Percentiles rank a stretch among this genome's conserved stretches.
phyloP scores from a whole-genome alignment of 1,140 invertebrate species.

The Pseudobourletiella spinata region DNA sequence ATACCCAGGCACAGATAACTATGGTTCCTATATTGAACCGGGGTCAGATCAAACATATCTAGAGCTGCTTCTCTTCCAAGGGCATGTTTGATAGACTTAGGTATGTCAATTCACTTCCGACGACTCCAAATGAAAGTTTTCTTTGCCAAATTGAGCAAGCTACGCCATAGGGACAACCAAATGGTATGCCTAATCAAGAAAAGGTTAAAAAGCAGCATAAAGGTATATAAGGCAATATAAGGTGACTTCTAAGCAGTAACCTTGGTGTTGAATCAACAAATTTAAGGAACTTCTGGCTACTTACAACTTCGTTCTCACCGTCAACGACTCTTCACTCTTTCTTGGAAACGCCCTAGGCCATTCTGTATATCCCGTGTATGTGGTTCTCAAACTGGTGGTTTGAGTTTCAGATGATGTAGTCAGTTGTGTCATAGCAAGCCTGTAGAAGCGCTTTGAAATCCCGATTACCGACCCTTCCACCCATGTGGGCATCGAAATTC shows the following conservation, averaged over 20 bases:
- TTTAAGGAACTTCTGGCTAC: slow-evolving; percentile 36
- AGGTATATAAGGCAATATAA: too few relatives aligned
- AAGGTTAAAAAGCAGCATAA: too few relatives aligned
- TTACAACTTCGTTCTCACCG: slow-evolving; percentile 38
- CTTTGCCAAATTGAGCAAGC: too few relatives aligned
- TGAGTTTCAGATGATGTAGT: slow-evolving; percentile 28
- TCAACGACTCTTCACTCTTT: slow-evolving; percentile 41
- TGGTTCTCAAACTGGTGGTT: slow-evolving; percentile 43
- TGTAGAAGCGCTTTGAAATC: slow-evolving; percentile 37
- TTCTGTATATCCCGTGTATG: slow-evolving; percentile 41
- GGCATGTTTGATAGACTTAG: too few relatives aligned
- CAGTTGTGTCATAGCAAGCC: slow-evolving; percentile 9
- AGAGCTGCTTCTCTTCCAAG: too few relatives aligned
- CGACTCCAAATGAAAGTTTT: too few relatives aligned
- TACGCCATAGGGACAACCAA: too few relatives aligned
- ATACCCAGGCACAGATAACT: too few relatives aligned
- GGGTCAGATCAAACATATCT: too few relatives aligned
- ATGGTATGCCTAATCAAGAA: too few relatives aligned
- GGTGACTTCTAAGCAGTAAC: slow-evolving; percentile 34
- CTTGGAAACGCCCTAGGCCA: slow-evolving; percentile 26
- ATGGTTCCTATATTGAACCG: too few relatives aligned
- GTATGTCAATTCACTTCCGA: too few relatives aligned
- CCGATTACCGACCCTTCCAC: slow-evolving; percentile 1
- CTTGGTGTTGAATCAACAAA: slow-evolving; percentile 29
- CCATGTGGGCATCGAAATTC: slow-evolving; percentile 36